Evolutionary conservation across 2,113 vertebrate genomes (phyloP), one percentile per base, ranked within the genome.

Genomic region (Scortum barcoo): DNA sequence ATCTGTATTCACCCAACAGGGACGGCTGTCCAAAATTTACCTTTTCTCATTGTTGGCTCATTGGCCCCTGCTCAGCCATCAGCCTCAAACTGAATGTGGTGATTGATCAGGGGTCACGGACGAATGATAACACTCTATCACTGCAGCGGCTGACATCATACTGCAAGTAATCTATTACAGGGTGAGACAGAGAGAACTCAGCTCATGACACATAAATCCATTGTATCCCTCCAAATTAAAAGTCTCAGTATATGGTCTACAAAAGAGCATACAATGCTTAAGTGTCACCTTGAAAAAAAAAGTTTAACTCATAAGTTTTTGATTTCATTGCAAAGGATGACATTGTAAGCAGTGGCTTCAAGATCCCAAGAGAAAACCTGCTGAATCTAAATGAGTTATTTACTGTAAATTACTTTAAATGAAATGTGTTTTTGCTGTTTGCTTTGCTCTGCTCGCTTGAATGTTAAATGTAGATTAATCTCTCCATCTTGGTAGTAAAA

Each of bases 91-190:
- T 89, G 85, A 93, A 90, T 67, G 67, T 17, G 56, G 65, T 89
- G 92, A 95, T 89, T 91, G 91, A 93, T 92, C 73, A 88, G 70
- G 22, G 89, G 78, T 89, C 82, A 66, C 42, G 61, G 76, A 62
- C 40, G 19, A 87, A 91, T 87, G 82, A 86, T 91, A 85, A 83
- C 86, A 76, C 90, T 93, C 81, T 71, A 89, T 93, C 89, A 89
- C 81, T 42, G 46, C 24, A 73, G 80, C 79, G 12, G 57, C 81
- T 86, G 84, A 86, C 89, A 89, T 86, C 80, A 89, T 20, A 70
- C 48, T 44, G 68, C 71, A 30, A 82, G 82, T 89, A 81, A 93
- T 93, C 88, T 83, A 77, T 92, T 89, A 86, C 76, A 75, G 60
- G 44, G 38, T 74, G 75, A 66, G 73, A 71, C 69, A 26, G 28